Conservation (phyloP, 2,888 invertebrate species). For the Heliconius charithonia region DNA sequence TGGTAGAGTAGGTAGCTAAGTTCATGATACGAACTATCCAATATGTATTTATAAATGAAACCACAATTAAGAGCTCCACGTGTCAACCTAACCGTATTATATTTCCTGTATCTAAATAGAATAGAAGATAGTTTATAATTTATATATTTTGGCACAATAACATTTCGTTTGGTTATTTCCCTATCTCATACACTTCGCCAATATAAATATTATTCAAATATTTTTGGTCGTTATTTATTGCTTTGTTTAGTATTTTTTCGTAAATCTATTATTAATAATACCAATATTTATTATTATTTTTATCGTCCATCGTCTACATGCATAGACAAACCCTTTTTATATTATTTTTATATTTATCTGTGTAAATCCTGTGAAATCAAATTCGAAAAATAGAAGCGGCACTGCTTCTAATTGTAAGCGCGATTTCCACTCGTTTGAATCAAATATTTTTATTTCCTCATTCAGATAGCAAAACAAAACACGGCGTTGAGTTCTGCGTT, state of each 20-base stretch:
- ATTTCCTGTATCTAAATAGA: neutral
- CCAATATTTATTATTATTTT: neutral
- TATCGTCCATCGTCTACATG: neutral
- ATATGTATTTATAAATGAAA: neutral
- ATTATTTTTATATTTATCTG: too few relatives aligned
- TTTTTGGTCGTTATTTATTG: neutral
- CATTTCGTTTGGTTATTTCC: conserved; percentile 14
- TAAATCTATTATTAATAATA: neutral
- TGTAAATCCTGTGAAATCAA: too few relatives aligned
- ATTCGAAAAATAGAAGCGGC: too few relatives aligned
- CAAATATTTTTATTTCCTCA: too few relatives aligned
- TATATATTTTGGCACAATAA: conserved; percentile 30
- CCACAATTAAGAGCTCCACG: neutral
- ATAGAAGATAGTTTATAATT: conserved; percentile 3
- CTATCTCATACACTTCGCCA: conserved; percentile 17
- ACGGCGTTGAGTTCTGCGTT: too few relatives aligned
- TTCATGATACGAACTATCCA: neutral
- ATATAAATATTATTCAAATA: conserved; percentile 22
- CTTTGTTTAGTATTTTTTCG: conserved; percentile 12
- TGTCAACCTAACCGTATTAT: neutral
- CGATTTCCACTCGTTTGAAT: too few relatives aligned
- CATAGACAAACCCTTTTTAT: too few relatives aligned
- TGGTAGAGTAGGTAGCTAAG: neutral
- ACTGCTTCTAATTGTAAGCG: too few relatives aligned
- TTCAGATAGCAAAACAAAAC: too few relatives aligned